phyloP scores from a whole-genome alignment of 2,888 invertebrate species.

The Eupithecia dodoneata region DNA sequence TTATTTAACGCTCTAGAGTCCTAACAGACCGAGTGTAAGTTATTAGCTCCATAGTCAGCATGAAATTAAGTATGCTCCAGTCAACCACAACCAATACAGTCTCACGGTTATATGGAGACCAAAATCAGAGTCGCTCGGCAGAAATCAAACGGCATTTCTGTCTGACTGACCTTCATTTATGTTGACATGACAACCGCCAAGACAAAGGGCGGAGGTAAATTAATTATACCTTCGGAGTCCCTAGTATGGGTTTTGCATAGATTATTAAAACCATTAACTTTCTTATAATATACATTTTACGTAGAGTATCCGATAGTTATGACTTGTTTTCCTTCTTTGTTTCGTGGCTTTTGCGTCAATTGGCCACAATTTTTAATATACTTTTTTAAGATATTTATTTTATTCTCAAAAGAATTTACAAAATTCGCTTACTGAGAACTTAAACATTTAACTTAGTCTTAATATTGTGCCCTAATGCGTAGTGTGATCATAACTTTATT shows the following conservation, averaged over 20 bases:
- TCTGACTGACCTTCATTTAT: neutral
- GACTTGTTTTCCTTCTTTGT: neutral
- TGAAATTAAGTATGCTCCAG: neutral
- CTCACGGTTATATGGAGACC: neutral
- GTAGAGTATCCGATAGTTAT: neutral
- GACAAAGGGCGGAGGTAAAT: neutral
- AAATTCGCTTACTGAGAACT: too few relatives aligned
- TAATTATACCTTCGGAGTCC: neutral
- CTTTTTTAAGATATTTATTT: too few relatives aligned
- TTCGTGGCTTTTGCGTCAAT: neutral
- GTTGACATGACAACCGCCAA: constrained; percentile 3
- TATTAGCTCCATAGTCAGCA: neutral
- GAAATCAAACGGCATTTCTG: neutral
- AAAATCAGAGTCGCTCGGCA: neutral
- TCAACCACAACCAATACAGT: neutral
- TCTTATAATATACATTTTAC: neutral
- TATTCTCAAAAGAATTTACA: too few relatives aligned
- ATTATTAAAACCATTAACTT: neutral
- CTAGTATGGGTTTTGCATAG: neutral
- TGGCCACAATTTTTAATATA: neutral
- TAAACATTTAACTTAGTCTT: too few relatives aligned
- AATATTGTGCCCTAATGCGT: too few relatives aligned
- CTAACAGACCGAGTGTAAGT: too few relatives aligned
- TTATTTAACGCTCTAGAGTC: too few relatives aligned
- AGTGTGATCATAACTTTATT: too few relatives aligned